phyloP scores from a whole-genome alignment of 2,113 vertebrate genomes.

The Tetrax tetrax region DNA sequence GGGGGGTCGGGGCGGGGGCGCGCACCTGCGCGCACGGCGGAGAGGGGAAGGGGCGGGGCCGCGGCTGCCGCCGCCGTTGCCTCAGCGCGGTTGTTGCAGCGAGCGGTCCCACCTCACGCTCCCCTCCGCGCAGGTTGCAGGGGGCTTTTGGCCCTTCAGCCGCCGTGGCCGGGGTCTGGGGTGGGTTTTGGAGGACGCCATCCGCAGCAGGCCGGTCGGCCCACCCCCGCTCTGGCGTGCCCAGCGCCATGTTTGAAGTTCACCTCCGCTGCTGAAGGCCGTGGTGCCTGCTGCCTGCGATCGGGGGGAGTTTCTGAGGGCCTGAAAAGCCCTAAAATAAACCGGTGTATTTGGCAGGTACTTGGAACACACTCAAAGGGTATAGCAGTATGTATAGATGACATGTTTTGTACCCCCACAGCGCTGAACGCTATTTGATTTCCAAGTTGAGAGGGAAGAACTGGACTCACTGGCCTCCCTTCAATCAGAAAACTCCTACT shows the following conservation, averaged over 20 bases:
- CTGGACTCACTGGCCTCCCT: rapidly evolving
- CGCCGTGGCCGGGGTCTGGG: too few relatives aligned
- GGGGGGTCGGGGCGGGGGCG: background rate
- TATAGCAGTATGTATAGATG: rapidly evolving
- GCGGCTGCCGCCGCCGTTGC: background rate
- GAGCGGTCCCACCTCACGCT: background rate
- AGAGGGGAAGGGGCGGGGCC: background rate
- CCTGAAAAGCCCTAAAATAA: background rate
- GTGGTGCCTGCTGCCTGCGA: background rate
- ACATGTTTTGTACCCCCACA: background rate
- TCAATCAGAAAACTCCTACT: background rate
- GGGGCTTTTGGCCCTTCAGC: too few relatives aligned
- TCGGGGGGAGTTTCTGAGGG: rapidly evolving
- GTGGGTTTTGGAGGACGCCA: too few relatives aligned
- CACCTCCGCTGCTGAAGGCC: background rate
- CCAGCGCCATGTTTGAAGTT: too few relatives aligned
- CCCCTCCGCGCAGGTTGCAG: rapidly evolving
- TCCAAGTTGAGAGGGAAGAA: background rate
- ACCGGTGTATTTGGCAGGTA: rapidly evolving
- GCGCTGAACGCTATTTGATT: background rate
- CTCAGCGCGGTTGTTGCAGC: background rate
- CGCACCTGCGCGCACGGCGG: background rate
- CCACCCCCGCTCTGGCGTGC: too few relatives aligned
- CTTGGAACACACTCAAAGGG: background rate
- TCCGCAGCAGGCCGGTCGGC: too few relatives aligned